These are phyloP conservation scores for Lagopus leucura DNA, from an alignment of 2,113 vertebrate species.

Conservation along the genomic window DNA sequence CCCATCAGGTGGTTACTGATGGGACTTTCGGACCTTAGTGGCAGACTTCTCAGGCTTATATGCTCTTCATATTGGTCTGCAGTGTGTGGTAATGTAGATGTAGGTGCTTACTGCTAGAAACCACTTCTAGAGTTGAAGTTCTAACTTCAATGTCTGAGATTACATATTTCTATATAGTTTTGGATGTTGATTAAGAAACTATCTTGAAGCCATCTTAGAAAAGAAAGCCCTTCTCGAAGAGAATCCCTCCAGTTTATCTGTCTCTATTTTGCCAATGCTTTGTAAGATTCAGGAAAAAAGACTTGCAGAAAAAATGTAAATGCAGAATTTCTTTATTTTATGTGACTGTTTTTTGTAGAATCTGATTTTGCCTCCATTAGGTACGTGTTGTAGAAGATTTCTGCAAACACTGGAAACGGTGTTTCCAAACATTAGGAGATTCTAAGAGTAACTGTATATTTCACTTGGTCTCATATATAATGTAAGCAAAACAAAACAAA, in stretches of 20 bases:
- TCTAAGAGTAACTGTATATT: neutral
- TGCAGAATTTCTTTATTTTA: neutral
- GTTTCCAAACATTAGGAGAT: neutral
- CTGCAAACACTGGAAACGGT: neutral
- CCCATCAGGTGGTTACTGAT: neutral
- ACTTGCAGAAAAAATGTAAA: neutral
- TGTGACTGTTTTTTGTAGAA: neutral
- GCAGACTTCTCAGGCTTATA: neutral
- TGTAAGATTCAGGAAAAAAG: neutral
- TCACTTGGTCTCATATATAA: neutral
- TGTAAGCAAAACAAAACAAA: neutral
- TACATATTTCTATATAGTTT: neutral
- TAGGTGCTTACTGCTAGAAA: accelerated
- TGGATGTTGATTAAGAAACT: neutral
- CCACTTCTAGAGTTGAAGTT: neutral
- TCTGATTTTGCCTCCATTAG: neutral
- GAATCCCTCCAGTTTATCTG: neutral
- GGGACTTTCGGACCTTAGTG: neutral
- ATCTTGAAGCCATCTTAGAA: neutral
- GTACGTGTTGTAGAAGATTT: neutral
- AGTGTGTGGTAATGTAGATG: neutral
- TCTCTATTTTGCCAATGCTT: neutral
- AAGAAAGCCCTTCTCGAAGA: neutral
- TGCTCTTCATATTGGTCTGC: neutral
- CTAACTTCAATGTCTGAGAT: neutral